Base-by-base conservation (phyloP, 2,797 vertebrate genomes). In the Syngnathus acus region DNA sequence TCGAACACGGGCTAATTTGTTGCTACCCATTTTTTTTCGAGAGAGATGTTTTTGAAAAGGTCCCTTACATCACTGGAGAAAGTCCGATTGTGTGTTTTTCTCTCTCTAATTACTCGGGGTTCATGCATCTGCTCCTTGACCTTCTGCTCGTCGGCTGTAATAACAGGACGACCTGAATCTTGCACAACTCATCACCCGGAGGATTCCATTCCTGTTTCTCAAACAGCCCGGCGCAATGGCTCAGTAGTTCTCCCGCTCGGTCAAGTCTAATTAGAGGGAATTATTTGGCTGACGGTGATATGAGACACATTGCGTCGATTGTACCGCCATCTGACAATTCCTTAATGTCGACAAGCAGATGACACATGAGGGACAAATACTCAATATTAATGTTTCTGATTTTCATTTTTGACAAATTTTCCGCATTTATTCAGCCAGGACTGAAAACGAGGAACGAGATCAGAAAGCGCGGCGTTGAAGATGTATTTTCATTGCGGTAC, bases 341-440 rank as follows among this genome's bases (percentile, higher is more conserved):
- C 80, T 32, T 80, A 72, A 74, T 76, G 79, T 82, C 73, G 78
- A 68, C 14, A 55, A 80, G 83, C 63, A n/a, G 23, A 72, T 65
- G 74, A 76, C 73, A 70, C 76, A 77, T 81, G 73, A 53, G 39
- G 77, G 77, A 88, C 89, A 86, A 88, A 88, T 84, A 90, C 81
- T 79, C 83, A 83, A 74, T 57, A 37, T 57, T 26, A 16, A 32
- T 26, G 55, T 57, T 26, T 37, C 37, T 57, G 42, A 21, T 42
- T 21, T 61, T 61, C 10, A 37, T 42, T 42, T 60, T 23, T 42
- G 26, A 8, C 37, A 16, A 68, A 17, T 38, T 37, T 42, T 14
- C 42, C n/a, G 72, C 79, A 76, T 61, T 65, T 53, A 72, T 64
- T 78, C 40, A 63, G 60, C 43, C 60, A 26, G 66, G 63, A 61